Conservation (phyloP, 2,888 invertebrate species). For the Dolomedes plantarius region DNA sequence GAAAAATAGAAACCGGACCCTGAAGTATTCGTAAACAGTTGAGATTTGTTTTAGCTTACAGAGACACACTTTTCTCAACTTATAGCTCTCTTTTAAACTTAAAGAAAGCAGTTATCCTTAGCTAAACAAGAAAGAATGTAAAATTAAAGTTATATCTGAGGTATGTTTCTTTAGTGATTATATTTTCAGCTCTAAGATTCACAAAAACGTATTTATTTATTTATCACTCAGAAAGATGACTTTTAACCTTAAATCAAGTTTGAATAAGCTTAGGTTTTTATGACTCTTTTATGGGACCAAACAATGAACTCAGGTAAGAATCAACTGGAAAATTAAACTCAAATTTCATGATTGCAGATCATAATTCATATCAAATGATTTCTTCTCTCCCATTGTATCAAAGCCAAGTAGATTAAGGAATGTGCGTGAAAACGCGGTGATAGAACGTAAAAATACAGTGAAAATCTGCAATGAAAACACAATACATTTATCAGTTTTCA, state of each 20-base stretch:
- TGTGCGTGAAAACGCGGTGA: constrained; percentile 17
- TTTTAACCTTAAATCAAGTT: constrained; percentile 37
- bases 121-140: too few relatives aligned
- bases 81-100: too few relatives aligned
- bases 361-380: constrained; percentile 26
- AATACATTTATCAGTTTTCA: constrained; percentile 4
- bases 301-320: constrained; percentile 38
- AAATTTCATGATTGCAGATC: constrained; percentile 38
- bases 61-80: too few relatives aligned
- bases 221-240: neutral
- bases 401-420: neutral
- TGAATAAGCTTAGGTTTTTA: constrained; percentile 47
- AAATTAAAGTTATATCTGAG: too few relatives aligned
- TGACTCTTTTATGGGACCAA: constrained; percentile 21
- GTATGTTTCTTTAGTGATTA: too few relatives aligned
- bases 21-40: too few relatives aligned
- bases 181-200: too few relatives aligned
- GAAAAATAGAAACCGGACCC: too few relatives aligned
- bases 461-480: constrained; percentile 23
- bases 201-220: too few relatives aligned
- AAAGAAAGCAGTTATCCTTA: too few relatives aligned
- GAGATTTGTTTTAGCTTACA: too few relatives aligned
- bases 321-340: constrained; percentile 50
- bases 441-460: constrained; percentile 16
- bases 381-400: constrained; percentile 17